Percentiles rank a stretch among this genome's conserved stretches.
Conservation (phyloP, 2,113 vertebrate genomes). For the Sceloporus undulatus region DNA sequence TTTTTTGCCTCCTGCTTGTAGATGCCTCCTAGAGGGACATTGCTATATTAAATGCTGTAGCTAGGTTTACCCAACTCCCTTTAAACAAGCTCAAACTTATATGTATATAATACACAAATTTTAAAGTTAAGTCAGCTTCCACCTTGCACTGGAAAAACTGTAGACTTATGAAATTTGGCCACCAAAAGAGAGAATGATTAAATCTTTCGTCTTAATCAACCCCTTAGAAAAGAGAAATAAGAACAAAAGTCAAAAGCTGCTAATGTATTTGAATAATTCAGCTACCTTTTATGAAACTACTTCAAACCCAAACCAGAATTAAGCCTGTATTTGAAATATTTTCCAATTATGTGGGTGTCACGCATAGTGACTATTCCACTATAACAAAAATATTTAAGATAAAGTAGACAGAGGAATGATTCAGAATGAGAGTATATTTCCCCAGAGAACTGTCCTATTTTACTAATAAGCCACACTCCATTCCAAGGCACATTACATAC, state of each 20-base stretch:
- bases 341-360: conserved; percentile 19
- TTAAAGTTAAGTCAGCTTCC: background rate
- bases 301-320: conserved; percentile 12
- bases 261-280: conserved; percentile 11
- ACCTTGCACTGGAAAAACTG: background rate
- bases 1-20: too few relatives aligned
- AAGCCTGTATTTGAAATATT: conserved; percentile 24
- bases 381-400: background rate
- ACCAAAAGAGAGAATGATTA: background rate
- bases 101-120: background rate
- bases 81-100: too few relatives aligned
- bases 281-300: background rate
- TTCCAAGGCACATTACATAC: conserved; percentile 17
- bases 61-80: too few relatives aligned
- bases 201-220: background rate
- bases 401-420: conserved; percentile 10
- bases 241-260: background rate
- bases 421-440: conserved; percentile 16
- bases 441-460: conserved; percentile 39
- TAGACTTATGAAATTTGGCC: background rate
- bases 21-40: too few relatives aligned
- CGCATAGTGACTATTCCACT: conserved; percentile 20
- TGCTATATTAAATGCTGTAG: too few relatives aligned
- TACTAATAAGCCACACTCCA: conserved; percentile 35
- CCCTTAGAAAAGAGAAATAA: background rate